A percentile compares a stretch with the other conserved stretches of the same genome.
Conservation (phyloP, 92 coral and sea anemone species). For the Palythoa caribaeorum region DNA sequence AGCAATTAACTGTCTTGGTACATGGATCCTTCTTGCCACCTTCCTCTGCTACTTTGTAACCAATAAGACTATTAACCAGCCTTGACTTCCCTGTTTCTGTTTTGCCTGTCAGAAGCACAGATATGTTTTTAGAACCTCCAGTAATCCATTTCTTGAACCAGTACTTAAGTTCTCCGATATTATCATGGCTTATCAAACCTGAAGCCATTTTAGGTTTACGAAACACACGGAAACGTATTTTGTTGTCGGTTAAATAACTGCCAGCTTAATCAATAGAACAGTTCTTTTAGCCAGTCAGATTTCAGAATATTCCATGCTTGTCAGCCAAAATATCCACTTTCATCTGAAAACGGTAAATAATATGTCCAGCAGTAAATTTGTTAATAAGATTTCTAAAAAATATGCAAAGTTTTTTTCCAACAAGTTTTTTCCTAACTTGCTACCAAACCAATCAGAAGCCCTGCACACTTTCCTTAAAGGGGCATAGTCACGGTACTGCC, state of each 20-base stretch:
- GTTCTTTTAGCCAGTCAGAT: not conserved
- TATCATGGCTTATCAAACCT: not conserved
- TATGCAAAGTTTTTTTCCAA: too few species aligned
- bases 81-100: conserved; percentile 64
- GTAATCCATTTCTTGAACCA: not conserved
- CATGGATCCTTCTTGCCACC: conserved; percentile 1
- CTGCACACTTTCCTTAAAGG: too few species aligned
- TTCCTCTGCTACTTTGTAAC: conserved; percentile 44
- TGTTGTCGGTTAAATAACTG: too few species aligned
- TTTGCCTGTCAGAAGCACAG: conserved; percentile 54
- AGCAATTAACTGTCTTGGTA: not conserved
- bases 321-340: too few species aligned
- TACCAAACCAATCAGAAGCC: too few species aligned
- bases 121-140: not conserved
- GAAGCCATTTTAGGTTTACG: not conserved
- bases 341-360: too few species aligned
- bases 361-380: too few species aligned
- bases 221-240: not conserved
- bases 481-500: too few species aligned
- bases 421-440: too few species aligned
- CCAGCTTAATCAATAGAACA: not conserved
- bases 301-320: not conserved
- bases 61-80: conserved; percentile 56
- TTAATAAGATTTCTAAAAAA: too few species aligned
- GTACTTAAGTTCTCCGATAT: not conserved